A percentile compares a stretch with the other conserved stretches of the same genome.
These are phyloP conservation scores for Alloscopus bannaensis DNA, from an alignment of 2,888 invertebrate species.

Conservation along the genomic window DNA sequence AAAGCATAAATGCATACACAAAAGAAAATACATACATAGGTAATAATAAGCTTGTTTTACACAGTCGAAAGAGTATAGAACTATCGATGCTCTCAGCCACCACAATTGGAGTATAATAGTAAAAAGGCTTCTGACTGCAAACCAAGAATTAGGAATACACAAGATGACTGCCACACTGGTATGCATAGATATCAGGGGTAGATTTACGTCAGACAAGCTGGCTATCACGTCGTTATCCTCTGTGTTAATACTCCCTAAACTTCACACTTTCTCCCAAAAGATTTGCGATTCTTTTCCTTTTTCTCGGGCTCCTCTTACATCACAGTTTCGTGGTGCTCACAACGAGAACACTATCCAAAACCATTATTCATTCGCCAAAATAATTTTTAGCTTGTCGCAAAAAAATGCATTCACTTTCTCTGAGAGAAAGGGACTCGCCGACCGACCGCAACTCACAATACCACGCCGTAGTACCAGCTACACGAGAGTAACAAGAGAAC, in stretches of 20 bases:
- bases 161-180: slow-evolving; percentile 12
- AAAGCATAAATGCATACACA: too few relatives aligned
- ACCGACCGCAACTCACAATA: slow-evolving; percentile 27
- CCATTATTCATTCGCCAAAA: slow-evolving; percentile 65
- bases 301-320: slow-evolving; percentile 1
- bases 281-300: not conserved
- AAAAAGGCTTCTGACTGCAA: too few relatives aligned
- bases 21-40: too few relatives aligned
- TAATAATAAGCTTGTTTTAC: too few relatives aligned
- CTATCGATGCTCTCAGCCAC: too few relatives aligned
- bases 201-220: slow-evolving; percentile 25
- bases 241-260: too few relatives aligned
- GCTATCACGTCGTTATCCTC: slow-evolving; percentile 21
- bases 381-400: slow-evolving; percentile 65
- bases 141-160: slow-evolving; percentile 23
- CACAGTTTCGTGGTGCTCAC: not conserved
- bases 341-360: slow-evolving; percentile 32
- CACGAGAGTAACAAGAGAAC: not conserved
- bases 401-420: slow-evolving; percentile 50
- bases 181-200: slow-evolving; percentile 28
- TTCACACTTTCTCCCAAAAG: slow-evolving; percentile 29
- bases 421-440: slow-evolving; percentile 29
- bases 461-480: too few relatives aligned
- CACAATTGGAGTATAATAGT: too few relatives aligned
- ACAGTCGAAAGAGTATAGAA: too few relatives aligned